Percentiles rank a stretch among this genome's conserved stretches.
phyloP scores from a whole-genome alignment of 2,113 vertebrate genomes.

The Choloepus hoffmanni region DNA sequence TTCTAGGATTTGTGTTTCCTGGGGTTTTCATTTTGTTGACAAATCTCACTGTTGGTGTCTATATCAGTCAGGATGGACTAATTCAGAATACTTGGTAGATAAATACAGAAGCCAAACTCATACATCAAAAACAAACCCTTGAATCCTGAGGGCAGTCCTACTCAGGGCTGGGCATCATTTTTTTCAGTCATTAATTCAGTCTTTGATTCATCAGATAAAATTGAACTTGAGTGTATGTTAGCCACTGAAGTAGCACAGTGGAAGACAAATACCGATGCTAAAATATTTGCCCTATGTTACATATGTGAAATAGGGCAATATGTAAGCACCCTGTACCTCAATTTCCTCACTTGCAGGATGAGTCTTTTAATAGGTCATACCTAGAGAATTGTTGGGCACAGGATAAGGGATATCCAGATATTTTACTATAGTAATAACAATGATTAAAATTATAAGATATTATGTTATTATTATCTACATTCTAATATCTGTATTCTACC shows the following conservation, averaged over 20 bases:
- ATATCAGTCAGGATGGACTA: background rate
- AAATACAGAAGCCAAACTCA: background rate
- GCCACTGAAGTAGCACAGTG: background rate
- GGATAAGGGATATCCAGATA: background rate
- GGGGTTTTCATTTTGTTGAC: background rate
- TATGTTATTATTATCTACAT: too few species aligned
- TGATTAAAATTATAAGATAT: too few species aligned
- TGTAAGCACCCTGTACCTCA: background rate
- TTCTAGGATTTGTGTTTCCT: background rate
- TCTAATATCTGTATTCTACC: too few species aligned
- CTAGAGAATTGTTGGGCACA: background rate
- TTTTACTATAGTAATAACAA: too few species aligned
- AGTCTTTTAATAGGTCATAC: background rate
- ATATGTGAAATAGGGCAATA: background rate
- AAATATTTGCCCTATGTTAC: background rate
- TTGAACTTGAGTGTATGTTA: background rate
- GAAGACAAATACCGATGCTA: too few species aligned
- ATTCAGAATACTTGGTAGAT: background rate
- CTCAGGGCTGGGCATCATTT: background rate
- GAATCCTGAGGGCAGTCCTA: background rate
- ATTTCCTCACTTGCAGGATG: background rate
- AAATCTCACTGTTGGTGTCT: background rate
- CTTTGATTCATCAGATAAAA: background rate
- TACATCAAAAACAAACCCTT: background rate
- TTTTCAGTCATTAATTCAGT: background rate